Conservation (phyloP, 2,113 vertebrate species). For the Microtus ochrogaster region DNA sequence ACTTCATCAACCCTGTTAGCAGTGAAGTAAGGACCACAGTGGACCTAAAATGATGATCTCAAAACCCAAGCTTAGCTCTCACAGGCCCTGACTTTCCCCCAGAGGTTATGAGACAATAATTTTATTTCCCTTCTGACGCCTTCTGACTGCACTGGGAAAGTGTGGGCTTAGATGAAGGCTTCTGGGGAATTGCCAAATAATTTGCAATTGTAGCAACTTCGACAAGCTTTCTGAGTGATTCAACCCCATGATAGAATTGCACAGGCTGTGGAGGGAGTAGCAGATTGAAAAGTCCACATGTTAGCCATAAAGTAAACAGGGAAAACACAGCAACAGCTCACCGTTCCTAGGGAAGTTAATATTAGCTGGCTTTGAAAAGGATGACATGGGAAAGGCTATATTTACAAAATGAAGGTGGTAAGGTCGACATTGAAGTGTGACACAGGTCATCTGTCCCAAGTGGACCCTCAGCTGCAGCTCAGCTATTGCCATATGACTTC, state of each 20-base stretch:
- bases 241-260: background rate
- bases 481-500: background rate
- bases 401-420: background rate
- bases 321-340: background rate
- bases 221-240: background rate
- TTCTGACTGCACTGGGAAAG: background rate
- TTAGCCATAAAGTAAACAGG: background rate
- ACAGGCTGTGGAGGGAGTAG: background rate
- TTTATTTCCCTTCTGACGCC: background rate
- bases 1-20: background rate
- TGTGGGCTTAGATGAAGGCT: background rate
- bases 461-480: background rate
- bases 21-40: background rate
- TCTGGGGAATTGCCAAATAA: background rate
- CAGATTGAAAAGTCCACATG: background rate
- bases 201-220: background rate
- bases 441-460: background rate
- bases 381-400: background rate
- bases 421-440: background rate
- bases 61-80: background rate
- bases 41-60: background rate
- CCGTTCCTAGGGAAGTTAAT: background rate
- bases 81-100: background rate
- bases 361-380: background rate
- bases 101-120: background rate